Evolutionary conservation across 2,113 vertebrate genomes (phyloP), one percentile per base, ranked within the genome.

Genomic region (Maccullochella peelii): DNA sequence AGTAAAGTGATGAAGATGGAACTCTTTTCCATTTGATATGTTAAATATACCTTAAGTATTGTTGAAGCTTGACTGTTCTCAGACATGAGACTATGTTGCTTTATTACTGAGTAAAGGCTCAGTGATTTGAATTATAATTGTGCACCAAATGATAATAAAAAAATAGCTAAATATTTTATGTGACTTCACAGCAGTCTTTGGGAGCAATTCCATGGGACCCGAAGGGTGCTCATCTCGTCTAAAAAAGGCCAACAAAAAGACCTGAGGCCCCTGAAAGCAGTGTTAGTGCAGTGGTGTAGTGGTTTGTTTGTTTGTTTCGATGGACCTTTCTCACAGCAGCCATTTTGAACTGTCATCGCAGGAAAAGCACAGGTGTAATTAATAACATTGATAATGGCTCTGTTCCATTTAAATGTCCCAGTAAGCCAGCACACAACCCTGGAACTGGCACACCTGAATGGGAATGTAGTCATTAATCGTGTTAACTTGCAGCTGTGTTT

Each of bases 1-100:
- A 80, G 80, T 33, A 68, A 82, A 83, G 79, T 55, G 86, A 88
- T 74, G 77, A 72, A 55, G 36, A 73, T 54, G 80, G 74, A 85
- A 49, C 16, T 74, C 33, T 67, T 49, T 83, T 61, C 25, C n/a
- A 61, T 74, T 86, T 80, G 30, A 83, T 67, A 58, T 63, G 71
- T 84, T 86, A 81, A 72, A 80, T 80, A 67, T 67, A 74, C 2
- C 47, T 20, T 80, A 67, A 57, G 61, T 54, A 38, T 54, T 74
- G 50, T 15, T 61, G 36, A 62, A 69, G 58, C 57, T 8, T 65
- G 27, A 65, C 73, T 65, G 47, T 54, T 57, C 54, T 44, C 21
- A 44, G n/a, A 52, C 36, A 40, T 61, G 63, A 81, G 50, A 66
- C 62, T 65, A 78, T 18, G 30, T n/a, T 49, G 42, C 63, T 55